These are phyloP conservation scores for Chelon auratus DNA, from an alignment of 2,797 vertebrate genomes.

Conservation along the genomic window DNA sequence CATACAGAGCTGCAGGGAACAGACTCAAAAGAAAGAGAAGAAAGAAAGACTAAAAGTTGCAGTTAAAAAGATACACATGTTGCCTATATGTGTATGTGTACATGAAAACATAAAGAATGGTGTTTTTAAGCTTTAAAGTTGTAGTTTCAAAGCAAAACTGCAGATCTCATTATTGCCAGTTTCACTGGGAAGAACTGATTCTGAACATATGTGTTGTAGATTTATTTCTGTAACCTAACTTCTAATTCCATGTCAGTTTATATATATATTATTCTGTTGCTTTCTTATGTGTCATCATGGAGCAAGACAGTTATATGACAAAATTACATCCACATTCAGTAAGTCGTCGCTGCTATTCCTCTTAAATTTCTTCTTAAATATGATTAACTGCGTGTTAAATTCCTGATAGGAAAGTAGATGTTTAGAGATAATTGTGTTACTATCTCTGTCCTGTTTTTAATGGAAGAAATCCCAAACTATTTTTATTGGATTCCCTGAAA, in stretches of 20 bases:
- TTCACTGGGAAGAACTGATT: neutral
- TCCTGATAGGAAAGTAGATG: neutral
- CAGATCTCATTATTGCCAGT: neutral
- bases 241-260: too few species aligned
- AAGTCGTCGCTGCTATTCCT: too few species aligned
- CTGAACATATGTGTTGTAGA: too few species aligned
- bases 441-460: too few species aligned
- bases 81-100: slow-evolving; percentile 1
- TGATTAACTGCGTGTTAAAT: neutral
- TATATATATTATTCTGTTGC: too few species aligned
- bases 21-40: slow-evolving; percentile 17
- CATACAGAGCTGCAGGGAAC: slow-evolving; percentile 43
- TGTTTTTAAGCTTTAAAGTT: slow-evolving; percentile 1
- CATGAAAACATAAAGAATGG: neutral
- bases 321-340: neutral
- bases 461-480: too few species aligned
- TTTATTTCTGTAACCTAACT: neutral
- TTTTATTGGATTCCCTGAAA: too few species aligned
- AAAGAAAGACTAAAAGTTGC: slow-evolving; percentile 28
- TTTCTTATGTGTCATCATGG: too few species aligned
- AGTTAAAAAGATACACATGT: slow-evolving; percentile 14
- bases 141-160: slow-evolving; percentile 11
- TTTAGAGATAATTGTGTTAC: too few species aligned
- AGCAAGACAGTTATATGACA: neutral
- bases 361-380: too few species aligned